Conservation (phyloP, 2,797 vertebrate genomes). For the Trachurus trachurus region DNA sequence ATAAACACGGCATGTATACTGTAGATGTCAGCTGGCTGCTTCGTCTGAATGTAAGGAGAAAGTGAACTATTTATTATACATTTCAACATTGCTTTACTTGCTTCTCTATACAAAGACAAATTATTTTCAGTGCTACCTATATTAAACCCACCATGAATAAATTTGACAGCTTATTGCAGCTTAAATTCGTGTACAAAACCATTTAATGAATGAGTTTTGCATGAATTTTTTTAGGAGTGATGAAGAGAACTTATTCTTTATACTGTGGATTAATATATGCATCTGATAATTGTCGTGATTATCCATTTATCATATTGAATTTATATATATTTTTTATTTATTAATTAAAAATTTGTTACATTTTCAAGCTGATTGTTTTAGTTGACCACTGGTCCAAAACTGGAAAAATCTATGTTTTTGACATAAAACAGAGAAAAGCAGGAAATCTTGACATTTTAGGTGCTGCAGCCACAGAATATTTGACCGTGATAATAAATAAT, state of each 20-base stretch:
- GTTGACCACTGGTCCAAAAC: neutral
- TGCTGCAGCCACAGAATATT: neutral
- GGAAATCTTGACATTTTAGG: neutral
- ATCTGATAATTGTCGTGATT: neutral
- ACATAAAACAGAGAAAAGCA: neutral
- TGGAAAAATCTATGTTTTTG: neutral
- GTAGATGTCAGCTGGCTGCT: slow-evolving; percentile 17
- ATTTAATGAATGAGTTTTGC: neutral
- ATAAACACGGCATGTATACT: neutral
- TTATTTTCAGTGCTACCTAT: neutral
- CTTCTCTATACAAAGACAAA: neutral
- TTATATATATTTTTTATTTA: neutral
- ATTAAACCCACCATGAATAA: neutral
- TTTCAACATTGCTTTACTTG: neutral
- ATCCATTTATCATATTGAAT: neutral
- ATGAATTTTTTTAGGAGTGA: neutral
- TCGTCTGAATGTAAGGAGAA: neutral
- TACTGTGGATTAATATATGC: neutral
- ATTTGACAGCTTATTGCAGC: slow-evolving; percentile 26
- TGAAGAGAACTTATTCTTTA: neutral
- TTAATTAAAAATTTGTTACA: neutral
- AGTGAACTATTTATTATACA: slow-evolving; percentile 1
- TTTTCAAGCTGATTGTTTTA: neutral
- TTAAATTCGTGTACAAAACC: neutral
- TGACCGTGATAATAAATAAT: too few relatives aligned